These are phyloP conservation scores for Crossoptilon crossoptilon DNA, from an alignment of 2,797 vertebrate genomes.

Conservation along the genomic window DNA sequence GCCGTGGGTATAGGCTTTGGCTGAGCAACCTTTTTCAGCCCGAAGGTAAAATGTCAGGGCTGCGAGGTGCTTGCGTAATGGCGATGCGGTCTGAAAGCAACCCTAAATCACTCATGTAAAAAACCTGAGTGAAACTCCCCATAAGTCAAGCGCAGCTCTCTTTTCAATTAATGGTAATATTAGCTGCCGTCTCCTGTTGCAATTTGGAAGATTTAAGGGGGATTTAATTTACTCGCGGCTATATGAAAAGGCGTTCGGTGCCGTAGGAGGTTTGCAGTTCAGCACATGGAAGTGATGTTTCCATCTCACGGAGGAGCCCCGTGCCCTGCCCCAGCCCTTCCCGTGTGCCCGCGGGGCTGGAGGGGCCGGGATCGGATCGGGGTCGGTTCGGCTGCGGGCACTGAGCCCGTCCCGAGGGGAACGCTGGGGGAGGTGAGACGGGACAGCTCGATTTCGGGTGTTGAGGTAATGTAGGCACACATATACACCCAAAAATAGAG, in stretches of 20 bases:
- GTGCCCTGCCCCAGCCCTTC: neutral
- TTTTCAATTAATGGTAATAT: neutral
- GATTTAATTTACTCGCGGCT: neutral
- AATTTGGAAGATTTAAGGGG: neutral
- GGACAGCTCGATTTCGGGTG: neutral
- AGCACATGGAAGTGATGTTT: neutral
- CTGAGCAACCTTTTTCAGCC: neutral
- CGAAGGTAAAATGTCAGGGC: neutral
- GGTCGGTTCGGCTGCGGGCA: neutral
- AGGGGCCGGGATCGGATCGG: neutral
- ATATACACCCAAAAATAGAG: accelerated
- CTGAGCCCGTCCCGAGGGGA: neutral
- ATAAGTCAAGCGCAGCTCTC: neutral
- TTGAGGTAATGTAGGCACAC: neutral
- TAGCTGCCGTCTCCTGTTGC: neutral
- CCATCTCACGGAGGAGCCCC: neutral
- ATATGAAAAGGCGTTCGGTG: neutral
- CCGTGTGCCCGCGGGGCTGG: neutral
- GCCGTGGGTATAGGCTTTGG: accelerated
- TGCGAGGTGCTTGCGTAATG: neutral
- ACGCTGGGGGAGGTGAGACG: neutral
- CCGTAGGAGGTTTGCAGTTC: neutral
- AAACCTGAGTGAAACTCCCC: neutral
- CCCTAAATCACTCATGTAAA: neutral
- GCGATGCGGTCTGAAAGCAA: neutral